These are phyloP conservation scores for Heliconius ethilla DNA, from an alignment of 2,888 invertebrate species.

Conservation along the genomic window DNA sequence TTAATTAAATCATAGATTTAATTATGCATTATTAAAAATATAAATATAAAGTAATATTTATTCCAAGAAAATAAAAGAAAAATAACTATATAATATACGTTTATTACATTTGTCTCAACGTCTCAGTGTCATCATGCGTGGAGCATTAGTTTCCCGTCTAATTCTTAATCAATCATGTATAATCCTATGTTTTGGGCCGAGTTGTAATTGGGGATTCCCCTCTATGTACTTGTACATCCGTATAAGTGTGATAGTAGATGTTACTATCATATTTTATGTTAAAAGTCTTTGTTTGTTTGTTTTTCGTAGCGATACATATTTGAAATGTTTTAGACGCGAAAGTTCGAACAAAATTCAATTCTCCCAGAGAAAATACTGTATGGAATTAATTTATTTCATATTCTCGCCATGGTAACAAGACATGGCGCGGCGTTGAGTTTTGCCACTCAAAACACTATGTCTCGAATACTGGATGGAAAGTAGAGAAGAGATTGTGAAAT, in stretches of 20 bases:
- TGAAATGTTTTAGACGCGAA: too few species aligned
- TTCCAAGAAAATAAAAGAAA: not conserved
- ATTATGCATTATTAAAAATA: too few species aligned
- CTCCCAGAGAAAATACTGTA: too few species aligned
- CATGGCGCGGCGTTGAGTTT: too few species aligned
- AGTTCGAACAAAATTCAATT: too few species aligned
- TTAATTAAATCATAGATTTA: too few species aligned
- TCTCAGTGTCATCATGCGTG: not conserved
- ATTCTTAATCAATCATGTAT: constrained; percentile 13
- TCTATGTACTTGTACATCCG: not conserved
- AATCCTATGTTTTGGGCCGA: constrained; percentile 2
- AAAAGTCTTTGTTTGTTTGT: not conserved
- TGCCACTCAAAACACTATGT: too few species aligned
- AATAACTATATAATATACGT: not conserved
- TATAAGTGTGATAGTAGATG: not conserved
- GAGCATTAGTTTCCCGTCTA: not conserved
- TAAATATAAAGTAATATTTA: too few species aligned
- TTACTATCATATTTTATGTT: not conserved
- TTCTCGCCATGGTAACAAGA: too few species aligned
- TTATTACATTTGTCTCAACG: not conserved
- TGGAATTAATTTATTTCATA: too few species aligned
- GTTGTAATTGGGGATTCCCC: not conserved
- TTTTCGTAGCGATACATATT: not conserved
- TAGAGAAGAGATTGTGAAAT: too few species aligned
- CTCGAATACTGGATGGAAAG: too few species aligned